phyloP scores from a whole-genome alignment of 1,140 invertebrate species.

The Hetaerina americana region DNA sequence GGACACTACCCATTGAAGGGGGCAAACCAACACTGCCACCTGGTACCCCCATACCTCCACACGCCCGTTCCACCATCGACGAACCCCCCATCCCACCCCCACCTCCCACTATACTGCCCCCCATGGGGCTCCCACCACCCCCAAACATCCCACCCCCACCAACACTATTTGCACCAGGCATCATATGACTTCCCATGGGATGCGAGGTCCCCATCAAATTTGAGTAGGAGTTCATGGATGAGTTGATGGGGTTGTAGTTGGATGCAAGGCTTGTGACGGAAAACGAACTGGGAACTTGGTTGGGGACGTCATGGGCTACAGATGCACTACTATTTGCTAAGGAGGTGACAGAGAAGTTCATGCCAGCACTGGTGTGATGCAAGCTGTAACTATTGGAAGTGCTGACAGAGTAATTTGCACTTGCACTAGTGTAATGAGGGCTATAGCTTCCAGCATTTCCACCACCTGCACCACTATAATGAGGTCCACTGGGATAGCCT shows the following conservation, averaged over 20 bases:
- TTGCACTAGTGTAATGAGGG: conserved; percentile 15
- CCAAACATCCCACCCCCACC: conserved; percentile 15
- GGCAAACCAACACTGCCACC: conserved; percentile 9
- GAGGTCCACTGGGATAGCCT: conserved; percentile 18
- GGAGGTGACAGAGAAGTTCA: conserved; percentile 30
- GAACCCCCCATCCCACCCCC: conserved; percentile 10
- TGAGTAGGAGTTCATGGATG: conserved; percentile 16
- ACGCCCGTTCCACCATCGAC: conserved; percentile 9
- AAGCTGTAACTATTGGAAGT: conserved; percentile 15
- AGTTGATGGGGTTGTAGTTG: conserved; percentile 19
- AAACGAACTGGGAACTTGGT: conserved; percentile 20
- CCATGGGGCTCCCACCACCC: conserved; percentile 16
- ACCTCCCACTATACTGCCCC: conserved; percentile 2
- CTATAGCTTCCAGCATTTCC: conserved; percentile 8
- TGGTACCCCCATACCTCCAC: conserved; percentile 12
- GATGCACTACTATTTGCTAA: conserved; percentile 26
- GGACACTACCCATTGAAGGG: conserved; percentile 20
- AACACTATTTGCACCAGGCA: conserved; percentile 11
- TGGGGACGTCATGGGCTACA: conserved; percentile 8
- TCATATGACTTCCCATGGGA: conserved; percentile 19
- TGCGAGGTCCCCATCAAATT: conserved; percentile 22
- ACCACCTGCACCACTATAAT: conserved; percentile 11
- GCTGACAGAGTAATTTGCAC: conserved; percentile 18
- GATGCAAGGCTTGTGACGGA: conserved; percentile 23
- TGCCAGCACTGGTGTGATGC: conserved; percentile 19